Conservation (phyloP, 2,797 vertebrate genomes). For the Rhinatrema bivittatum region DNA sequence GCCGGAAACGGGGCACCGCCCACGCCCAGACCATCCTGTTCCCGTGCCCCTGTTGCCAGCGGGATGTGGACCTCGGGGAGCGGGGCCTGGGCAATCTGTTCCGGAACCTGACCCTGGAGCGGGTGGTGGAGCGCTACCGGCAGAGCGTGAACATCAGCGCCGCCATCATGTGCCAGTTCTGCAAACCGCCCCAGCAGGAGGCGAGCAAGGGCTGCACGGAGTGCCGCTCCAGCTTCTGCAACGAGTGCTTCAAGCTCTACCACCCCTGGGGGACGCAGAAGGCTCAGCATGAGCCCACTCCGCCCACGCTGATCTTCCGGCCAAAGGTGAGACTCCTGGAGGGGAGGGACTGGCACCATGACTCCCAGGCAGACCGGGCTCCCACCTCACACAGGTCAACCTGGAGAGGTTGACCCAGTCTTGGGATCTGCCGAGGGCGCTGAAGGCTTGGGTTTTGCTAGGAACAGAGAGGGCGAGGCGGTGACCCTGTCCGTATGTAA, state of each 20-base stretch:
- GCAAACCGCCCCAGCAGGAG: constrained; percentile 83
- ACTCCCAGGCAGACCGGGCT: too few relatives aligned
- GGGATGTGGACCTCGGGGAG: constrained; percentile 87
- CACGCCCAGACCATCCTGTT: constrained; percentile 74
- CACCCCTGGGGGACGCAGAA: constrained; percentile 95
- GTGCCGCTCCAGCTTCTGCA: constrained; percentile 93
- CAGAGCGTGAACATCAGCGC: constrained; percentile 84
- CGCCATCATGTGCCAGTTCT: constrained; percentile 89
- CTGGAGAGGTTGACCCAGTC: too few relatives aligned
- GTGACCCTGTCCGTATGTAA: too few relatives aligned
- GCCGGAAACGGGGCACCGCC: constrained; percentile 69
- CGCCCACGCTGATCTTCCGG: constrained; percentile 86
- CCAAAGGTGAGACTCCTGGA: constrained; percentile 88
- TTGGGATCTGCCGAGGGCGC: too few relatives aligned
- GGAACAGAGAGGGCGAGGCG: too few relatives aligned
- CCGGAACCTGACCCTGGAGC: constrained; percentile 91
- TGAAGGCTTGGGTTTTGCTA: too few relatives aligned
- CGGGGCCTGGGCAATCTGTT: constrained; percentile 81
- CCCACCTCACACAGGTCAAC: too few relatives aligned
- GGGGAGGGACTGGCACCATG: too few relatives aligned
- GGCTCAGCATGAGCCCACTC: constrained; percentile 89
- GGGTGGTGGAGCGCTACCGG: constrained; percentile 87
- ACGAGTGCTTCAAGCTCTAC: constrained; percentile 94
- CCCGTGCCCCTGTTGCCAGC: constrained; percentile 82
- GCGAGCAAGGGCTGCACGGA: constrained; percentile 93